phyloP scores from a whole-genome alignment of 1,140 invertebrate species.

The Dreissena polymorpha region DNA sequence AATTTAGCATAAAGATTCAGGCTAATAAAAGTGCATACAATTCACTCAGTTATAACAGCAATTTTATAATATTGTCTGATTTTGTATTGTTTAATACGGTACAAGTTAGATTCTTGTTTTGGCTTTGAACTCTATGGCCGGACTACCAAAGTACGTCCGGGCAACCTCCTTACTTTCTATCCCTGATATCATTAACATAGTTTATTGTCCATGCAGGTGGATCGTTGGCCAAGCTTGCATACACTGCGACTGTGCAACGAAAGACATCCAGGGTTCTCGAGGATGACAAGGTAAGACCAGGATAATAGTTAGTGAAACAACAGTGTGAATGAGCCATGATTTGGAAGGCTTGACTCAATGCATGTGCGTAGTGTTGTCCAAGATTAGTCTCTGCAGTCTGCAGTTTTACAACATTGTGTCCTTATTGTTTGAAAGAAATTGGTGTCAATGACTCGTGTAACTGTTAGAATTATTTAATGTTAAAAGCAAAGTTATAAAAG shows the following conservation, averaged over 20 bases:
- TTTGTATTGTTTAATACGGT: neutral
- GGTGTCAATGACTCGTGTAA: too few species aligned
- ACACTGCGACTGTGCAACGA: constrained; percentile 86
- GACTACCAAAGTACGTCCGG: neutral
- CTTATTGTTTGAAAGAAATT: too few species aligned
- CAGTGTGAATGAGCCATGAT: neutral
- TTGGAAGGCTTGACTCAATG: too few species aligned
- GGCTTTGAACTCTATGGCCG: neutral
- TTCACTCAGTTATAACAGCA: neutral
- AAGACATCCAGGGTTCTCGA: constrained; percentile 83
- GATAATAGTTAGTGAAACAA: constrained; percentile 21
- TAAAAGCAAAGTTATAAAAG: too few species aligned
- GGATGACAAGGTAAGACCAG: constrained; percentile 64
- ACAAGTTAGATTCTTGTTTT: neutral
- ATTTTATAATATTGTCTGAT: neutral
- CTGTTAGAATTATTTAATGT: too few species aligned
- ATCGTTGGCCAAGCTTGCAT: constrained; percentile 88
- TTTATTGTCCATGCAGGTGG: constrained; percentile 80
- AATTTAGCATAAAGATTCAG: too few species aligned
- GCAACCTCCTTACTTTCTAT: neutral
- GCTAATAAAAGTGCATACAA: neutral
- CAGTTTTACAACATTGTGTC: too few species aligned
- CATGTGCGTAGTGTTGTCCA: too few species aligned
- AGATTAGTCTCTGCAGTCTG: too few species aligned
- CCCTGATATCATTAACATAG: neutral